Percentiles rank a stretch among this genome's conserved stretches.
Evolutionary conservation across 2,797 vertebrate genomes (phyloP).

Genomic region (Thripadectes ignobilis): DNA sequence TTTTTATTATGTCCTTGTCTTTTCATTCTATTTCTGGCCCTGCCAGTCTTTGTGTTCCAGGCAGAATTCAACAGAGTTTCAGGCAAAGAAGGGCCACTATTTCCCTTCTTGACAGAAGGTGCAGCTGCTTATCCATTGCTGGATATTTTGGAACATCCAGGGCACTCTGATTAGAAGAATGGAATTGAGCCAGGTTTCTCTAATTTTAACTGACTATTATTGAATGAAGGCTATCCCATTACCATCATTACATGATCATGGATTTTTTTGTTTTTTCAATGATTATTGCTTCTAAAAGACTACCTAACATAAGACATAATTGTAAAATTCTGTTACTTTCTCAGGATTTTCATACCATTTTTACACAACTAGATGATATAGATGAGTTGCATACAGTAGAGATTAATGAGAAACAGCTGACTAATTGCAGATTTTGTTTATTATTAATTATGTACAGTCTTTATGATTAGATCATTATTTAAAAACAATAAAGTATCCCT

Average conservation of each 20-base stretch:
- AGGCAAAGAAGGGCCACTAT: not conserved
- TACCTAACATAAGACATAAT: not conserved
- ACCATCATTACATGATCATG: not conserved
- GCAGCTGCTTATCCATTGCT: not conserved
- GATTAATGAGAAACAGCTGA: not conserved
- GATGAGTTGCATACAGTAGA: not conserved
- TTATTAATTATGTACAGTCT: not conserved
- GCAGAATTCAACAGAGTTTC: not conserved
- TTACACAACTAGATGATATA: not conserved
- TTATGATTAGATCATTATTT: not conserved
- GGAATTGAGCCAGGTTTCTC: not conserved
- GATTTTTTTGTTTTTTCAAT: not conserved
- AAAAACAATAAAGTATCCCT: not conserved
- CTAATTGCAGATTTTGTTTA: not conserved
- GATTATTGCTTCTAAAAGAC: not conserved
- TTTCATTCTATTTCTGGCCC: not conserved
- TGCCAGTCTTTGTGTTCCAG: not conserved
- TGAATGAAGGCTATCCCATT: not conserved
- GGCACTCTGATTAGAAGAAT: rapidly evolving
- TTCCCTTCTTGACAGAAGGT: not conserved
- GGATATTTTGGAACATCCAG: not conserved
- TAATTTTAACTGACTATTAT: not conserved
- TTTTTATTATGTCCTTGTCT: not conserved
- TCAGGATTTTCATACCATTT: not conserved
- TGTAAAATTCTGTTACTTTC: not conserved